Base-by-base conservation (phyloP, 2,797 vertebrate species). In the Heterohyrax brucei region DNA sequence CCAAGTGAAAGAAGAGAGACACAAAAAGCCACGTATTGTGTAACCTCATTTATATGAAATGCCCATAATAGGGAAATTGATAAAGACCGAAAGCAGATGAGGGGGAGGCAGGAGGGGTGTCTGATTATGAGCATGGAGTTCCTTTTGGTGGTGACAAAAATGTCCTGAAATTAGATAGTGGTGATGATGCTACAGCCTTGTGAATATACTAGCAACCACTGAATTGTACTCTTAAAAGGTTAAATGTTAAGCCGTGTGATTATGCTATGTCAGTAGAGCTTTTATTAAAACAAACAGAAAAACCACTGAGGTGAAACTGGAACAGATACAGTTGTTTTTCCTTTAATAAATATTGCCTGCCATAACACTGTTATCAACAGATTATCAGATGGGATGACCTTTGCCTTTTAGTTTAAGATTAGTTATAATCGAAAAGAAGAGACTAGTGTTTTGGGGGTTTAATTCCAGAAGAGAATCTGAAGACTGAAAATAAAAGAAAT, bases 361-460 rank as follows among this genome's bases (percentile, higher is more conserved):
- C 13, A 1, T 80, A 13, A 87, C 3, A 70, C 44, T 46, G 72
- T 26, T 76, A 87, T 75, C 21, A 80, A 84, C 72, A 83, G 7
- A 46, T 59, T 80, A 39, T 44, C 75, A 88, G 39, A 87, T 61
- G 24, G 14, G 14, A 73, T 80, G 89, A 56, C 24, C n/a, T 77
- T 84, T 26, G 10, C 28, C 19, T 82, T 88, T 91, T 75, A 77
- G 62, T 87, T 87, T 79, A 83, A 39, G 14, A 91, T 94, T 97
- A 80, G 18, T 62, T 62, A 56, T 48, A n/a, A 85, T 79, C 53
- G 84, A 30, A 61, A 84, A 72, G 19, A 90, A 19, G 76, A 86
- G 3, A 87, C 61, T 1, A 59, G 22, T 8, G 26, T 28, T 94
- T 70, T 46, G 5, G 46, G 33, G 4, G 70, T 56, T 94, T 73